Percentiles rank a stretch among this genome's conserved stretches.
Evolutionary conservation across 1,140 invertebrate species (phyloP).

Genomic region (Leptonema lineaticorne): DNA sequence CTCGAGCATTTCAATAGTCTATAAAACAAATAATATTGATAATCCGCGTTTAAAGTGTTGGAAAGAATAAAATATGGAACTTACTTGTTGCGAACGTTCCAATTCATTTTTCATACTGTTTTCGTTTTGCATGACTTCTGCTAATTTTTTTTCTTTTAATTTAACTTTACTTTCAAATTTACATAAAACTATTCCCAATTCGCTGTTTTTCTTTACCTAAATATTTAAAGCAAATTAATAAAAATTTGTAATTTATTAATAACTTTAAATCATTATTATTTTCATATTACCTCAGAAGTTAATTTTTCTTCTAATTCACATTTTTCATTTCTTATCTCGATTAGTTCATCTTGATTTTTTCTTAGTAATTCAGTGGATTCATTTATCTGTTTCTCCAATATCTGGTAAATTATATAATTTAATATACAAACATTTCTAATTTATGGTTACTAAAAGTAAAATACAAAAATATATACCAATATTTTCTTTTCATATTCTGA

Average conservation of each 20-base stretch:
- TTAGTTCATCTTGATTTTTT: constrained; percentile 41
- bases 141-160: constrained; percentile 49
- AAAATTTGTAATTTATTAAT: not conserved
- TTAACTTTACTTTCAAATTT: constrained; percentile 55
- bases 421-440: not conserved
- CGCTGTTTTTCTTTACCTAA: constrained; percentile 52
- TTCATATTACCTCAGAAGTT: constrained; percentile 48
- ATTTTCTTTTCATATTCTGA: constrained; percentile 48
- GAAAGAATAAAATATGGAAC: constrained; percentile 10
- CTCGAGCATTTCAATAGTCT: constrained; percentile 54
- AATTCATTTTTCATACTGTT: constrained; percentile 44
- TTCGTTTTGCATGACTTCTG: constrained; percentile 47
- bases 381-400: constrained; percentile 37
- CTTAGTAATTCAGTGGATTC: constrained; percentile 45
- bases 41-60: not conserved
- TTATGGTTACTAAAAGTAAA: not conserved
- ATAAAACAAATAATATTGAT: constrained; percentile 31
- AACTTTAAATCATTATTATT: not conserved
- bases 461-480: constrained; percentile 44
- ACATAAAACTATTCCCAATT: constrained; percentile 50
- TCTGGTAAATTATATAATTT: constrained; percentile 16
- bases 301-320: constrained; percentile 49
- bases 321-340: constrained; percentile 45
- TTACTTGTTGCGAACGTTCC: constrained; percentile 47
- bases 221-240: constrained; percentile 14